Base-by-base conservation (phyloP, 2,888 invertebrate genomes). In the Melanargia galathea region DNA sequence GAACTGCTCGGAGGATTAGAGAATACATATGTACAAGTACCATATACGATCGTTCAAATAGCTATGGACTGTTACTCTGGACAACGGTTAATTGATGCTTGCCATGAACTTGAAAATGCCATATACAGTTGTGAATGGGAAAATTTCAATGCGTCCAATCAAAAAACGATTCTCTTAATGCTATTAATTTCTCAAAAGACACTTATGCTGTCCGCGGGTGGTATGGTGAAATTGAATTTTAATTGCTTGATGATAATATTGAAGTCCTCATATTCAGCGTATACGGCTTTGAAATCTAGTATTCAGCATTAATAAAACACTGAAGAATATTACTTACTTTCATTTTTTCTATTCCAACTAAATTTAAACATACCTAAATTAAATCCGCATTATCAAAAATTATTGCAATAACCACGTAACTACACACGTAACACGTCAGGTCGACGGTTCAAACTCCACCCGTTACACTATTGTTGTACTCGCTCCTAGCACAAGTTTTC, bases 91-190 rank as follows among this genome's bases (percentile, higher is more conserved):
- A 78, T 83, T 57, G 84, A 86, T 10, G 83, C 85, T 0, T 79
- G 79, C 57, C 20, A 67, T 0, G 56, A 61, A 0, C 84, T 87
- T 26, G 80, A 82, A 43, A 60, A 67, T 0, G 80, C 85, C 0
- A 76, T 86, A 0, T 86, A 86, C 33, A 70, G 72, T 49, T 82
- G 82, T 49, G 74, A 82, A 40, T 87, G 86, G 87, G 85, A 87
- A 70, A 81, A 80, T 10, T 85, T 85, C 24, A 75, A 82, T 48
- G 72, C 64, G 2, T 33, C 64, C 1, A 86, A 85, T 48, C 82
- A 74, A 78, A 83, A 76, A 58, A 76, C 77, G 10, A 76, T 85
- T 0, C 58, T 79, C 13, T 46, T 85, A 6, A 81, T 87, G 71
- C 68, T 86, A 33, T 76, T 78, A 49, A 81, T 69, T 56, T 70